phyloP scores from a whole-genome alignment of 1,140 invertebrate species.

The Drosophila subobscura region DNA sequence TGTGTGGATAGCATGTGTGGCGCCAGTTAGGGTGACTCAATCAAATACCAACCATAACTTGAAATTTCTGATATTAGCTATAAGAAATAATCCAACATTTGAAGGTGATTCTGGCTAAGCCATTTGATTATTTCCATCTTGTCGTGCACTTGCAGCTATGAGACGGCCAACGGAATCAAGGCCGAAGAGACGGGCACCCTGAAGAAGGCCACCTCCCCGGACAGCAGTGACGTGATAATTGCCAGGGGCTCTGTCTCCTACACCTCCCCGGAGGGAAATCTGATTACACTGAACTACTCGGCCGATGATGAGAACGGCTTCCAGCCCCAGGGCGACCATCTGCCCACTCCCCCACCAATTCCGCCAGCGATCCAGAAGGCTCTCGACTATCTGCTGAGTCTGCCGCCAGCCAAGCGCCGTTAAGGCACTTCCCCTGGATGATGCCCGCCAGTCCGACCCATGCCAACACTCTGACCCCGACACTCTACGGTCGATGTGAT shows the following conservation, averaged over 20 bases:
- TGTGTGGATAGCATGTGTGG: slow-evolving; percentile 41
- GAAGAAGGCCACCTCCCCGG: slow-evolving; percentile 86
- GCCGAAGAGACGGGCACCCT: slow-evolving; percentile 87
- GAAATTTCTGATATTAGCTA: slow-evolving; percentile 2
- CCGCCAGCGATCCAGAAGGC: slow-evolving; percentile 91
- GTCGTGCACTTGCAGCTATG: slow-evolving; percentile 85
- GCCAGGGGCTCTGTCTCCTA: slow-evolving; percentile 91
- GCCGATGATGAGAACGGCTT: slow-evolving; percentile 92
- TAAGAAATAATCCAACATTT: slow-evolving; percentile 28
- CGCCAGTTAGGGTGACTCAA: slow-evolving; percentile 47
- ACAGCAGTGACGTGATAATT: slow-evolving; percentile 86
- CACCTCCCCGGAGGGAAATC: slow-evolving; percentile 91
- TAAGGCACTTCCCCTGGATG: slow-evolving; percentile 15
- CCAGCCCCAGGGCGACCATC: slow-evolving; percentile 88
- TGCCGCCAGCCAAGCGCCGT: slow-evolving; percentile 83
- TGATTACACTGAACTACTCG: slow-evolving; percentile 90
- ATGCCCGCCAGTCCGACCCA: slow-evolving; percentile 9
- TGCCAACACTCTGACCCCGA: slow-evolving; percentile 20
- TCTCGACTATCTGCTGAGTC: slow-evolving; percentile 86
- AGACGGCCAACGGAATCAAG: slow-evolving; percentile 90
- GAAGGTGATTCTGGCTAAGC: slow-evolving; percentile 54
- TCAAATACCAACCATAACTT: slow-evolving; percentile 4
- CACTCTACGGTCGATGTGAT: slow-evolving; percentile 22
- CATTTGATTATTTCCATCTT: slow-evolving; percentile 7
- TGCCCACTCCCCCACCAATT: slow-evolving; percentile 90